Evolutionary conservation across 2,888 invertebrate genomes (phyloP), one percentile per base, ranked within the genome.

Genomic region (Lithodes maja): DNA sequence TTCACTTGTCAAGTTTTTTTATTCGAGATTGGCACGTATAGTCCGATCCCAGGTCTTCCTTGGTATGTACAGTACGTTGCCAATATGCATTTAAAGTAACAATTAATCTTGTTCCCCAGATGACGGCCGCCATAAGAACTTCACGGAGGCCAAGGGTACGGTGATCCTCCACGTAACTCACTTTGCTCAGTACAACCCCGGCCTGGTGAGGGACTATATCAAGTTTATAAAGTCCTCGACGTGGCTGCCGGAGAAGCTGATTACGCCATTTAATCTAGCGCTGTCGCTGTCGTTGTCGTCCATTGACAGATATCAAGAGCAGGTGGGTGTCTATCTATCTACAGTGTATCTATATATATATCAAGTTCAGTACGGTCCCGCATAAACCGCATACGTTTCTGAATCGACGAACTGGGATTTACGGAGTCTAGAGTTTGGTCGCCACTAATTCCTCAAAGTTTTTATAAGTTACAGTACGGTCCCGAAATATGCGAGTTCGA

Each of bases 141-240:
- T 91, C 55, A 87, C 75, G 17, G 88, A 91, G 69, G 91, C 92
- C 9, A 89, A 90, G 50, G 90, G 91, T 33, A 92, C 92, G 5
- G 91, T 91, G 68, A 91, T 92, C 52, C 86, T 90, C 49, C 92
- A 92, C 75, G 53, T 92, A 49, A 92, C 92, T 2, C 90, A 92
- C 78, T 78, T 88, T 82, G 91, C 92, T 68, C 83, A 87, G 79
- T 86, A 86, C 53, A 89, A 91, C 77, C 81, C 89, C 9, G 77
- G 75, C 15, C 68, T 92, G 78, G 91, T 91, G 52, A 78, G 80
- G 50, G 92, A 92, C 55, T 89, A 85, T 78, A 79, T 90, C 50
- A 91, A 90, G 80, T 83, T 87, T n/a, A 69, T 91, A 2, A 85
- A 71, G 52, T 83, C 85, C 49, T 83, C 91, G 7, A 88, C 68